These are phyloP conservation scores for Dascyllus trimaculatus DNA, from an alignment of 2,113 vertebrate species.

Conservation along the genomic window DNA sequence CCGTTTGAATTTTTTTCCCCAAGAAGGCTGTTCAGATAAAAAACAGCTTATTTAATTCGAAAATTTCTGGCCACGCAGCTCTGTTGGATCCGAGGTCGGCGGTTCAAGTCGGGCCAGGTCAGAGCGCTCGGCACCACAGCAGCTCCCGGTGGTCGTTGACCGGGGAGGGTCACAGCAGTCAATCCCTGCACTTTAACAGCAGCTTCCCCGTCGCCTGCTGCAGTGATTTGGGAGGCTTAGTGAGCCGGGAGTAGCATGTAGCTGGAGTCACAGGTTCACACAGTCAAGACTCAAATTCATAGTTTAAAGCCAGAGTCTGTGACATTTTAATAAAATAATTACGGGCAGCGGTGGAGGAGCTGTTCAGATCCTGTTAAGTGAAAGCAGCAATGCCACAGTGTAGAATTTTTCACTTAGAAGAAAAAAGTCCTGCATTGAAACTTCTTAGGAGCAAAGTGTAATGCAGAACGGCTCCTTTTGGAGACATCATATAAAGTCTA, in stretches of 20 bases:
- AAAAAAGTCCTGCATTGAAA: no score
- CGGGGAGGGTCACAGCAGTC: slow-evolving; percentile 38
- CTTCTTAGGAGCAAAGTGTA: no score
- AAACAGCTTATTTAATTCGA: slow-evolving; percentile 28
- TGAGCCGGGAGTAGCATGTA: slow-evolving; percentile 21
- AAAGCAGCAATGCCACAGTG: not conserved
- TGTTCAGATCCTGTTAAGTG: not conserved
- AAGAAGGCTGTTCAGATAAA: slow-evolving; percentile 34
- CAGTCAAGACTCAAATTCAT: slow-evolving; percentile 38
- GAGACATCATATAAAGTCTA: no score
- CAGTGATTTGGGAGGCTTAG: slow-evolving; percentile 36
- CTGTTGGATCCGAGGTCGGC: slow-evolving; percentile 30
- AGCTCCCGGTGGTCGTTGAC: slow-evolving; percentile 26
- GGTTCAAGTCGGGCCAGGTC: slow-evolving; percentile 27
- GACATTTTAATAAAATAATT: slow-evolving; percentile 39
- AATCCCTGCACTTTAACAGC: slow-evolving; percentile 54
- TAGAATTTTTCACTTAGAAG: not conserved
- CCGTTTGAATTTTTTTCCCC: slow-evolving; percentile 22
- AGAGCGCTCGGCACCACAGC: slow-evolving; percentile 16
- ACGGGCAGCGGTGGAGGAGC: not conserved
- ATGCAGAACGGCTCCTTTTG: no score
- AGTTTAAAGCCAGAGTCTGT: slow-evolving; percentile 29
- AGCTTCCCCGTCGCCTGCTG: slow-evolving; percentile 10
- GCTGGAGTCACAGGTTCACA: slow-evolving; percentile 30
- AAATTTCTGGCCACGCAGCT: not conserved